These are phyloP conservation scores for Diplolepis rosae DNA, from an alignment of 2,888 invertebrate genomes.

Conservation along the genomic window DNA sequence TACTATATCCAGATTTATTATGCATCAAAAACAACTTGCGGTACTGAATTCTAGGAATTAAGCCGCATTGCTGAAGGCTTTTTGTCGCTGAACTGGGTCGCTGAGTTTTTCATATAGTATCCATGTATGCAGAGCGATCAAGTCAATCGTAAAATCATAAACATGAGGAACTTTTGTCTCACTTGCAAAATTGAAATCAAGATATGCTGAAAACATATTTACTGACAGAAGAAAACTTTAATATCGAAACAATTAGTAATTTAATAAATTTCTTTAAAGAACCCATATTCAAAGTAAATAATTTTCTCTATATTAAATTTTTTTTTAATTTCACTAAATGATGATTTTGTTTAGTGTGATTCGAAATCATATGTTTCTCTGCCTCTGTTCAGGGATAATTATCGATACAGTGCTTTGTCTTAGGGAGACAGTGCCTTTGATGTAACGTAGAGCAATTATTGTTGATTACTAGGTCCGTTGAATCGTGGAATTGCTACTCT, in stretches of 20 bases:
- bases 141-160: conserved; percentile 23
- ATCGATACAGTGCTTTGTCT: not conserved
- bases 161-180: not conserved
- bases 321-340: not conserved
- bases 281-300: not conserved
- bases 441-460: conserved; percentile 7
- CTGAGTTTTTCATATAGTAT: conserved; percentile 8
- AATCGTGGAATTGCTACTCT: not conserved
- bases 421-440: not conserved
- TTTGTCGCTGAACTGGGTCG: conserved; percentile 27
- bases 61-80: conserved; percentile 16
- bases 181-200: conserved; percentile 14
- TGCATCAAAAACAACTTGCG: conserved; percentile 16
- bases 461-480: not conserved
- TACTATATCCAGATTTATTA: not conserved
- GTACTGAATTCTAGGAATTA: conserved; percentile 12
- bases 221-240: not conserved
- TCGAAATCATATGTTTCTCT: not conserved
- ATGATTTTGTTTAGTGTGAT: not conserved
- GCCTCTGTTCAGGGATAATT: not conserved
- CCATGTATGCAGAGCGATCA: not conserved
- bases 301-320: not conserved
- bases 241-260: too few relatives aligned
- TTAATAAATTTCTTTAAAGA: too few relatives aligned
- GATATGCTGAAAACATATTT: not conserved